Conservation (phyloP, 37 sponge, comb jelly and placozoan species). For the Oscarella lobularis region DNA sequence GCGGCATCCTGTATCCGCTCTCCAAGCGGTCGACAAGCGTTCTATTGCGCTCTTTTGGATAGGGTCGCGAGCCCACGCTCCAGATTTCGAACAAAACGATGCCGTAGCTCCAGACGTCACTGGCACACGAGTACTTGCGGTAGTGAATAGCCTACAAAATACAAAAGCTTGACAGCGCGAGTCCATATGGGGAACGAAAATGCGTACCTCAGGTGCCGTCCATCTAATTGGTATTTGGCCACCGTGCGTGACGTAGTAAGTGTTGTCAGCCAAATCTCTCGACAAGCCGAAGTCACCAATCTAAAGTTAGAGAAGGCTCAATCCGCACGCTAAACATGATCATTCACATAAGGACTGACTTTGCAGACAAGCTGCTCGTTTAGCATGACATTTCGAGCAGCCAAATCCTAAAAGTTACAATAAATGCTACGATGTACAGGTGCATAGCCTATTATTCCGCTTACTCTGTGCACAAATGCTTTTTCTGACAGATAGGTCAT, state of each 20-base stretch:
- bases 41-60: background rate
- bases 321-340: background rate
- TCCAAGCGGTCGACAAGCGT: background rate
- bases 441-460: background rate
- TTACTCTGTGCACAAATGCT: slow-evolving; percentile 8
- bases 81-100: background rate
- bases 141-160: background rate
- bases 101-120: background rate
- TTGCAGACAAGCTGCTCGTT: background rate
- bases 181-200: background rate
- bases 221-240: background rate
- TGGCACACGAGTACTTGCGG: background rate
- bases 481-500: slow-evolving; percentile 5
- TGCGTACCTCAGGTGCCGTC: background rate
- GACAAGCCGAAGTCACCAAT: background rate
- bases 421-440: background rate
- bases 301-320: background rate
- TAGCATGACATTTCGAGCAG: background rate
- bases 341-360: background rate
- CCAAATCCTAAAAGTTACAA: background rate
- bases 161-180: background rate
- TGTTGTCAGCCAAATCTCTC: background rate
- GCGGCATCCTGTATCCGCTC: background rate
- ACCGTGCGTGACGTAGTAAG: background rate
- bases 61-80: background rate